Base-by-base conservation (phyloP, 2,888 invertebrate species). In the Trichogramma dendrolimi region DNA sequence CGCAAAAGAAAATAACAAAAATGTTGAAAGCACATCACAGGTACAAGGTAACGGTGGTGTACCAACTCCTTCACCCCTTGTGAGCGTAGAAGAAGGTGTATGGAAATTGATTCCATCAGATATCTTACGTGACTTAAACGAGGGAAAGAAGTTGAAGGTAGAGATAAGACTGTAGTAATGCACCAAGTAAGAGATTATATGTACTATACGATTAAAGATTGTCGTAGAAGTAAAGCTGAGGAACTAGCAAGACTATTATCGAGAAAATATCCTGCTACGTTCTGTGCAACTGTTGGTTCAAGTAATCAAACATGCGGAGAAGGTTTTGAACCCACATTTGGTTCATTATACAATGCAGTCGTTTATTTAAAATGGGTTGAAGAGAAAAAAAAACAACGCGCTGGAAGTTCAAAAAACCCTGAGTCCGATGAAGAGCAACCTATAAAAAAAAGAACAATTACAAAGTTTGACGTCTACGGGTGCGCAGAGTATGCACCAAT, bases 161-260 rank as follows among this genome's bases (percentile, higher is more conserved):
- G 27, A n/a, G 60, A 60, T 40, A 57, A 58, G 53, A 51, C 50
- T 55, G 41, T 43, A 4, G 44, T 65, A 5, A 58, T 62, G 1
- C n/a, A 44, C 4, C 14, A 47, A 50, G 55, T 63, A 6, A 54
- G 59, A 1, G 55, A 60, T 6, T 62, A 63, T 44, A 65, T 65
- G 61, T 10, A 63, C 40, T 5, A 61, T 4, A 48, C 10, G 5
- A 48, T 64, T 3, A 55, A 61, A 14, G 63, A 63, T 48, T 44
- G 50, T 6, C 44, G n/a, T 11, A 44, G 60, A 49, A 6, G n/a
- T n/a, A 58, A 6, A 2, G 60, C 55, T 40, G 46, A 14, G 10
- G 48, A 58, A 54, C 58, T 67, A 7, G 62, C 65, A 10, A 44
- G 42, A 27, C 8, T 54, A 10, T 49, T 67, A 6, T 65, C 61